Evolutionary conservation across 2,888 invertebrate genomes (phyloP), one percentile per base, ranked within the genome.

Genomic region (Herminia tarsipennalis): DNA sequence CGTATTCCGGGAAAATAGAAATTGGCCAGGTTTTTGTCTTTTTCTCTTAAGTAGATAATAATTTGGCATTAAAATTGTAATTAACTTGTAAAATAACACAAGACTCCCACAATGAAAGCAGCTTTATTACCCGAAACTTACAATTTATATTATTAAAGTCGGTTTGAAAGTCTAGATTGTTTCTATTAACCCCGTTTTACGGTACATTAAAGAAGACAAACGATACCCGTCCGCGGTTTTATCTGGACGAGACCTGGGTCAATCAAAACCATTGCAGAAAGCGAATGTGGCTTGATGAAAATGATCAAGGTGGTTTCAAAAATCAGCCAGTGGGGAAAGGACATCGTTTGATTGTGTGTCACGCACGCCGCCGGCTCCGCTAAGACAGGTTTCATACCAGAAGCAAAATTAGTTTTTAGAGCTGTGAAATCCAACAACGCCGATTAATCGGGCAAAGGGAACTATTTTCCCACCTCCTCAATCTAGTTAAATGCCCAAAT

Each of bases 21-120:
- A 46, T 40, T 25, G 35, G 29, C 16, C 34, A 46, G 22, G 1
- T 46, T 40, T 40, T 30, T 46, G 38, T 21, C 25, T 44, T 44
- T 44, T 44, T 33, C 38, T 40, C 25, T 2, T 35, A 40, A 46
- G 24, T 35, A 25, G 24, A 35, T 46, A 40, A 46, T 30, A 40
- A 30, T 39, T 45, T 45, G 39, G 28, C 38, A 39, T 45, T 39
- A 29, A 38, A 45, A 39, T 34, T 34, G 33, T 39, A 39, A 45
- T 28, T 13, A 39, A 28, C 2, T 39, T 39, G 28, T 38, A 45
- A 39, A 45, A 39, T 45, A 45, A 38, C 28, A 24, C 28, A 39
- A 39, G 39, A 45, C 45, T 45, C 45, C 39, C 45, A 45, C 22
- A 29, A 39, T 45, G 34, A 34, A 45, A 45, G 38, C 38, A 45